Evolutionary conservation across 2,888 invertebrate genomes (phyloP), one percentile per base, ranked within the genome.

Genomic region (Erebia ligea): DNA sequence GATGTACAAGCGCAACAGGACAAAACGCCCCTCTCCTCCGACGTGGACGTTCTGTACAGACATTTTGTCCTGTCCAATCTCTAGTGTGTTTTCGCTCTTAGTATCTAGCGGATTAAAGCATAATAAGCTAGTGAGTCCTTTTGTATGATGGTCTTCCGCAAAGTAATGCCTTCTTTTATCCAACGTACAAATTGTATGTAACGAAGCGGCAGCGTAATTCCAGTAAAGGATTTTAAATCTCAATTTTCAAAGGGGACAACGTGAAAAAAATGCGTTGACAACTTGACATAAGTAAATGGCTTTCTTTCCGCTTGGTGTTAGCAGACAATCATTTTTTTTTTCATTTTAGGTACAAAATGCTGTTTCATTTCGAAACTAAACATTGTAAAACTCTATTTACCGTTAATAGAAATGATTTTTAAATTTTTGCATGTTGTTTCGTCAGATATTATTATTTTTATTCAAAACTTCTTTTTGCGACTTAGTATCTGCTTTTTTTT

Each of bases 231-330:
- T 48, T 62, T 48, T 62, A 48, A 62, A 62, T 21, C 62, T 45
- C 62, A 48, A 19, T 48, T 19, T 62, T 45, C 52, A 67, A 67
- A 72, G 45, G 58, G 48, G 66, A 59, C 66, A 69, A 63, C 45
- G 25, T 58, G 61, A 10, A 56, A 13, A 50, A 40, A 56, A 67
- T 21, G 68, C 66, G 71, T 71, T 69, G 73, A 71, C 71, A 73
- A 69, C 67, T 69, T 73, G 71, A 73, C 73, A 50, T 70, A 70
- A 34, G 34, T 34, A 6, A 73, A 70, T 70, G 58, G 68, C 67
- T 66, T 61, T 42, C 59, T 48, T 67, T 70, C 67, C 57, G 59
- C 56, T 48, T 57, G 65, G 67, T 65, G 42, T 64, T 50, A 59
- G 45, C 50, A 68, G 65, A 65, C 56, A 68, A 68, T 68, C 61